A percentile compares a stretch with the other conserved stretches of the same genome.
phyloP scores from a whole-genome alignment of 2,888 invertebrate genomes.

The Chymomyza fuscimana region DNA sequence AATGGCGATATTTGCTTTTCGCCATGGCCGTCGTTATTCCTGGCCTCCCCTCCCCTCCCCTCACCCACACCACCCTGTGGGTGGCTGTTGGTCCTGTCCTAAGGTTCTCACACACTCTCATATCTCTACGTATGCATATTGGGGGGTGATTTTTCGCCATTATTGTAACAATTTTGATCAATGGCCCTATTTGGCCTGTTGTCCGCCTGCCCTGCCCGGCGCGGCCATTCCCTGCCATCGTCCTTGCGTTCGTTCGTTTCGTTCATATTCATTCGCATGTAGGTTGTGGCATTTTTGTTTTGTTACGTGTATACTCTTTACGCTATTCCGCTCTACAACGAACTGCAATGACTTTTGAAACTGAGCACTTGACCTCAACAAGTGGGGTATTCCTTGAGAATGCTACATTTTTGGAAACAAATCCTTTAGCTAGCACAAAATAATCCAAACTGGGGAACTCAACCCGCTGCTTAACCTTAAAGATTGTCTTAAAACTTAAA shows the following conservation, averaged over 20 bases:
- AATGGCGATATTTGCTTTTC: slow-evolving; percentile 61
- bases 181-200: slow-evolving; percentile 67
- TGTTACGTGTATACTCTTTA: not conserved
- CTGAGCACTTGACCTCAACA: not conserved
- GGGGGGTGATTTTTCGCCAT: slow-evolving; percentile 76
- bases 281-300: slow-evolving; percentile 27
- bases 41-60: not conserved
- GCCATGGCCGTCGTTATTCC: slow-evolving; percentile 26
- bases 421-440: too few species aligned
- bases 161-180: slow-evolving; percentile 77
- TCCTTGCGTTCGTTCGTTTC: slow-evolving; percentile 25
- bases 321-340: not conserved
- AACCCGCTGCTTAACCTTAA: too few species aligned
- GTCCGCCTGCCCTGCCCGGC: slow-evolving; percentile 44
- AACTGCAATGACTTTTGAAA: not conserved
- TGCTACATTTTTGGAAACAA: too few species aligned
- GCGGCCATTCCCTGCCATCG: not conserved
- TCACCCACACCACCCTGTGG: not conserved
- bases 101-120: not conserved
- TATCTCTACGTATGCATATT: slow-evolving; percentile 3
- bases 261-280: slow-evolving; percentile 57
- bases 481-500: too few species aligned
- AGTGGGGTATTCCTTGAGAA: too few species aligned
- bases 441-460: too few species aligned
- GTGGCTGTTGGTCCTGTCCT: slow-evolving; percentile 6